These are phyloP conservation scores for Drosophila imparisetae DNA, from an alignment of 2,888 invertebrate genomes.

Conservation along the genomic window DNA sequence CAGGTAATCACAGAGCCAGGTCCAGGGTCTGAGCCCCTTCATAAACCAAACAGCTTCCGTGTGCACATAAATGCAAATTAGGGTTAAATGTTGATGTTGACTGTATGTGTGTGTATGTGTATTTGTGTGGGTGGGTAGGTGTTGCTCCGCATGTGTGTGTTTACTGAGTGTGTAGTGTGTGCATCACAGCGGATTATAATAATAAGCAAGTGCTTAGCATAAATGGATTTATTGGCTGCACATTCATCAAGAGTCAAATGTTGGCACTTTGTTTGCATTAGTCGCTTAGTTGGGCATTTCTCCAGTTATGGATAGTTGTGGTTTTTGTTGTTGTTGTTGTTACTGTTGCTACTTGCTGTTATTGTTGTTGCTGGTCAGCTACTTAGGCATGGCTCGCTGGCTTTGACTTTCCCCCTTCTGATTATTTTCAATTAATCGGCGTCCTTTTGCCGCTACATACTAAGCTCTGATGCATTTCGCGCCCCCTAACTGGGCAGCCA, in stretches of 20 bases:
- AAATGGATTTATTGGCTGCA: constrained; percentile 78
- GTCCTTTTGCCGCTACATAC: not conserved
- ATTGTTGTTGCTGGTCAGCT: constrained; percentile 15
- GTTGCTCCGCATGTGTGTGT: constrained; percentile 9
- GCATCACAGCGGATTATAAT: constrained; percentile 68
- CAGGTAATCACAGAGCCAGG: constrained; percentile 65
- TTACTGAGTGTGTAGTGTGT: constrained; percentile 15
- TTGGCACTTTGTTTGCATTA: constrained; percentile 61
- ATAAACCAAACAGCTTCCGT: constrained; percentile 56
- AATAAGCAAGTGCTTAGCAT: constrained; percentile 77
- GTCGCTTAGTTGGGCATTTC: constrained; percentile 46
- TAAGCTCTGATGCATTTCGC: not conserved
- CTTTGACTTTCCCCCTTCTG: not conserved
- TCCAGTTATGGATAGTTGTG: not conserved
- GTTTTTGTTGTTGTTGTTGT: not conserved
- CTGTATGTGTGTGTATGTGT: constrained; percentile 24
- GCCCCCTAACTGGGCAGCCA: not conserved
- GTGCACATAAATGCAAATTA: constrained; percentile 79
- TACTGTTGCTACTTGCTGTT: not conserved
- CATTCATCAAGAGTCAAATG: constrained; percentile 76
- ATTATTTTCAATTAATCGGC: not conserved
- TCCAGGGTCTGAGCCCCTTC: constrained; percentile 28
- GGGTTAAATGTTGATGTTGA: constrained; percentile 72
- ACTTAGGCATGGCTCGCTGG: constrained; percentile 1
- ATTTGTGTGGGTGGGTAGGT: constrained; percentile 1